Evolutionary conservation across 2,113 vertebrate genomes (phyloP).

Genomic region (Triplophysa tibetana): DNA sequence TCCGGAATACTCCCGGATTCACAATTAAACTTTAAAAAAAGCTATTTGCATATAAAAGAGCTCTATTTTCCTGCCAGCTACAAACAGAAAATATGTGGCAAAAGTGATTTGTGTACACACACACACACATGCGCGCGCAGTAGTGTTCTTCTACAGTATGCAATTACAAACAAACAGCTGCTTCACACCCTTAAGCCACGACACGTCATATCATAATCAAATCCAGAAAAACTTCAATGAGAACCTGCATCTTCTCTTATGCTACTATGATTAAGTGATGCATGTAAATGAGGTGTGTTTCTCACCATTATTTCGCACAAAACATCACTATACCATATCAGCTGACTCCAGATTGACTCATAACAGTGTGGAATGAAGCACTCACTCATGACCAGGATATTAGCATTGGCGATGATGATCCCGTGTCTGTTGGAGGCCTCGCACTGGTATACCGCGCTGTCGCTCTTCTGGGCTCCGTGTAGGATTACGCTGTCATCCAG

Average conservation of each 20-base stretch:
- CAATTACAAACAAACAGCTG: constrained; percentile 36
- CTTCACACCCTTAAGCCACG: constrained; percentile 12
- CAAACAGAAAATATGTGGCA: background rate
- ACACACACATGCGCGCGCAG: background rate
- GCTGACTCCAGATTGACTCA: background rate
- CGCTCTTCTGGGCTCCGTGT: constrained; percentile 73
- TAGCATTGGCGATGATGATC: constrained; percentile 83
- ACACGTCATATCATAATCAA: constrained; percentile 32
- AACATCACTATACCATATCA: background rate
- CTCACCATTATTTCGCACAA: background rate
- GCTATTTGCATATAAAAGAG: constrained; percentile 52
- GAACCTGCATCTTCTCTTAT: background rate
- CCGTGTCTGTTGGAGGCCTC: constrained; percentile 88
- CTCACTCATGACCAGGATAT: constrained; percentile 88
- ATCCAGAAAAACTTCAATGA: constrained; percentile 23
- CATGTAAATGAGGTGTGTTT: background rate
- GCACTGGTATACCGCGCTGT: constrained; percentile 90
- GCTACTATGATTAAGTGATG: background rate
- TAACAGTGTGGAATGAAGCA: constrained; percentile 7
- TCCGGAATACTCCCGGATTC: background rate
- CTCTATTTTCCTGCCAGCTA: constrained; percentile 14
- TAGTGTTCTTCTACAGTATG: constrained; percentile 3
- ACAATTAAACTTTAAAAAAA: constrained; percentile 43
- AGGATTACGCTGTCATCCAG: constrained; percentile 77
- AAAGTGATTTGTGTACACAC: constrained; percentile 1